Percentiles rank a stretch among this genome's conserved stretches.
Evolutionary conservation across 2,888 invertebrate genomes (phyloP).

Genomic region (Suillia variegata): DNA sequence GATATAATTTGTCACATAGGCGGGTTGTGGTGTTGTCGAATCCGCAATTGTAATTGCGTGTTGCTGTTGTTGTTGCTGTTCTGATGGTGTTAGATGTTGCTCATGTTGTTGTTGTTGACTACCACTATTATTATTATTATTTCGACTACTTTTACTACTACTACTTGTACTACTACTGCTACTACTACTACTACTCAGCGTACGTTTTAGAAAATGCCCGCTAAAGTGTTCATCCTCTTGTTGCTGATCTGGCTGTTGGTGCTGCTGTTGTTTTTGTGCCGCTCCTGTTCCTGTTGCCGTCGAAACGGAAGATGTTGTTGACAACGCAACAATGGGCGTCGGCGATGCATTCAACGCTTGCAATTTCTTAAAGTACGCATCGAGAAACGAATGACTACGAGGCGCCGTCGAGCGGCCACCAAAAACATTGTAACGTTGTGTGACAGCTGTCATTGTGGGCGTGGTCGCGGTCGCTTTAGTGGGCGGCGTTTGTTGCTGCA

Average conservation of each 20-base stretch:
- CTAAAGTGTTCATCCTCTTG: conserved; percentile 37
- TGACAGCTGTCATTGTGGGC: conserved; percentile 28
- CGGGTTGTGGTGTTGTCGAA: conserved; percentile 37
- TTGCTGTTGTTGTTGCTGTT: conserved; percentile 21
- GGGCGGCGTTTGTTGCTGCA: conserved; percentile 27
- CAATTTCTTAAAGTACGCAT: conserved; percentile 58
- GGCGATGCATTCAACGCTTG: conserved; percentile 43
- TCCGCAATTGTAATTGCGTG: conserved; percentile 21
- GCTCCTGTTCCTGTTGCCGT: conserved; percentile 24
- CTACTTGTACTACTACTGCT: conserved; percentile 39
- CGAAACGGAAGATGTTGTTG: conserved; percentile 28
- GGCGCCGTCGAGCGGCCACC: conserved; percentile 38
- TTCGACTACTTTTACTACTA: conserved; percentile 31
- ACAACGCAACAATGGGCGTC: conserved; percentile 24
- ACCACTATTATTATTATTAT: conserved; percentile 9
- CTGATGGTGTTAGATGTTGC: conserved; percentile 26
- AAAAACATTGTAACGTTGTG: conserved; percentile 33
- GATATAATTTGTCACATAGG: conserved; percentile 64
- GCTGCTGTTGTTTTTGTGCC: conserved; percentile 27
- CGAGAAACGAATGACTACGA: conserved; percentile 48
- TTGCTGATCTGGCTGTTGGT: conserved; percentile 27
- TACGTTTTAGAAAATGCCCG: conserved; percentile 53
- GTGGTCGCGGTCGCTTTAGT: conserved; percentile 49
- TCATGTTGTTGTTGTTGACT: conserved; percentile 17
- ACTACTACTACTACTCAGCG: conserved; percentile 45